Evolutionary conservation across 1,140 invertebrate species (phyloP).

Genomic region (Heliconius congener): DNA sequence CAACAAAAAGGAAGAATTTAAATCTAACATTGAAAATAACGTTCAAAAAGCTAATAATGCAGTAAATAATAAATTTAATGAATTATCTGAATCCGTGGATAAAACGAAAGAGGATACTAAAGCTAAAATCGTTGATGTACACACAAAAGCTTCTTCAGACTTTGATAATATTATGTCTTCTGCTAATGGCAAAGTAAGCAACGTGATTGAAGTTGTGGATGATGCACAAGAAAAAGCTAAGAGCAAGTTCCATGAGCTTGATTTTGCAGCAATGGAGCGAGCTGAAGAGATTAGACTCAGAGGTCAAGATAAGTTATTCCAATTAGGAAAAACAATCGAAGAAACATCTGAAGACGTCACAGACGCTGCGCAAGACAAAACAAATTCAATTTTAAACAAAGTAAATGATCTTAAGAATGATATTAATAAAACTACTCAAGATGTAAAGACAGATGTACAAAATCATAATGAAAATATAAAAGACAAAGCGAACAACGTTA

Average conservation of each 20-base stretch:
- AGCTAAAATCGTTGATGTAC: constrained; percentile 46
- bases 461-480: constrained; percentile 49
- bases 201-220: constrained; percentile 44
- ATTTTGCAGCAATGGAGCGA: constrained; percentile 66
- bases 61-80: constrained; percentile 46
- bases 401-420: constrained; percentile 46
- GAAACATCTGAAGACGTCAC: constrained; percentile 44
- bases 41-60: constrained; percentile 43
- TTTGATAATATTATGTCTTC: constrained; percentile 55
- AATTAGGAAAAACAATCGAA: constrained; percentile 46
- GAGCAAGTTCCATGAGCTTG: constrained; percentile 57
- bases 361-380: constrained; percentile 43
- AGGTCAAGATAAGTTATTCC: constrained; percentile 46
- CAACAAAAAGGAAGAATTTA: constrained; percentile 55
- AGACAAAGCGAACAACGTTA: constrained; percentile 42
- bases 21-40: constrained; percentile 47
- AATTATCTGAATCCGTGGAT: constrained; percentile 47
- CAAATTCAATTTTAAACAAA: constrained; percentile 42
- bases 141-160: constrained; percentile 49
- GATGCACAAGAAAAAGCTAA: constrained; percentile 51
- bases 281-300: constrained; percentile 58
- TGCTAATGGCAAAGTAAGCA: constrained; percentile 49
- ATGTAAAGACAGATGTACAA: constrained; percentile 41
- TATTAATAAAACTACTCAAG: constrained; percentile 47
- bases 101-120: constrained; percentile 49